Evolutionary conservation across 2,888 invertebrate species (phyloP), one percentile per base, ranked within the genome.

Genomic region (Caenorhabditis afra): DNA sequence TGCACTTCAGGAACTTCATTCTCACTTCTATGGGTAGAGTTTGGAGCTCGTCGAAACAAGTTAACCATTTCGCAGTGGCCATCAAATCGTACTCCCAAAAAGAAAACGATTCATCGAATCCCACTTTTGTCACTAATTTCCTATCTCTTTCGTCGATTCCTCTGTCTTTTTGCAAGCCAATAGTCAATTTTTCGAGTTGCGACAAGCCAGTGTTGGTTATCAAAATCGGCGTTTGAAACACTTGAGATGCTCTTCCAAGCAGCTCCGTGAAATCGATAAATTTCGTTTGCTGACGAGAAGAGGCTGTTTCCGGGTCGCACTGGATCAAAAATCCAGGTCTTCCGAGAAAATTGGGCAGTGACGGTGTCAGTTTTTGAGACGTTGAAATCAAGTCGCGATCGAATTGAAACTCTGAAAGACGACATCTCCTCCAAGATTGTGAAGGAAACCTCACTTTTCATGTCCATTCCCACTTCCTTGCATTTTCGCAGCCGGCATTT

Each of bases 1-100:
- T 65, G 12, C 66, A 55, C 62, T 64, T 62, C 22, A 74, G 41
- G 10, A 68, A 62, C 22, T 49, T 41, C 20, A 74, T 35, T 62
- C 73, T 20, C 11, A 52, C 7, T 29, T 29, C 29, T n/a, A n/a
- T n/a, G n/a, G n/a, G n/a, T n/a, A n/a, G n/a, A n/a, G n/a, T n/a
- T n/a, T 29, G 4, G 29, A 29, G 29, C 29, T 29, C 29, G n/a
- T n/a, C n/a, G n/a, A n/a, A n/a, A n/a, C n/a, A n/a, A n/a, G n/a
- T n/a, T n/a, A n/a, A n/a, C n/a, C n/a, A n/a, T n/a, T n/a, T n/a
- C n/a, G n/a, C n/a, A n/a, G n/a, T n/a, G n/a, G n/a, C n/a, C n/a
- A n/a, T n/a, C n/a, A n/a, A n/a, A n/a, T n/a, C n/a, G n/a, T n/a
- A n/a, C n/a, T n/a, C n/a, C n/a, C n/a, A n/a, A n/a, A n/a, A n/a